Evolutionary conservation across 2,888 invertebrate genomes (phyloP).

Genomic region (Rapana venosa): DNA sequence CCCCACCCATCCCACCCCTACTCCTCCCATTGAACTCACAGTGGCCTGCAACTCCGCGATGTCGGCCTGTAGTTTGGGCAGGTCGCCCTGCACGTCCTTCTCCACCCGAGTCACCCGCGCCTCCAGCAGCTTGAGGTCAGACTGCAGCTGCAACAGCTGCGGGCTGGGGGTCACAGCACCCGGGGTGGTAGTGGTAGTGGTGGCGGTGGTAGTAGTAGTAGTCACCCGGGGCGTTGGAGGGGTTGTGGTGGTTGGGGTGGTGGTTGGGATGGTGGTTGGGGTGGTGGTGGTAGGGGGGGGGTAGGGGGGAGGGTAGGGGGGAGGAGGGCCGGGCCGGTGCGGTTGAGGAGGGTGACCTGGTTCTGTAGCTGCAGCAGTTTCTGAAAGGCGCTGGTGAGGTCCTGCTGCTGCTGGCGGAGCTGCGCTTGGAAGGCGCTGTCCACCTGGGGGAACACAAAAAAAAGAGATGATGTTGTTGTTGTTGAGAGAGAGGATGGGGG

Average conservation of each 20-base stretch:
- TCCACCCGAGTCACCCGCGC: slow-evolving; percentile 1
- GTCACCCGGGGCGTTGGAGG: background rate
- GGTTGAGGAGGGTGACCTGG: background rate
- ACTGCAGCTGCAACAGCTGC: slow-evolving; percentile 13
- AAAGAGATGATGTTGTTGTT: background rate
- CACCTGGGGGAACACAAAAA: background rate
- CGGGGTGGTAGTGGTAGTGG: background rate
- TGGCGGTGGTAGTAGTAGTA: background rate
- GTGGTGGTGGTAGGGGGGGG: background rate
- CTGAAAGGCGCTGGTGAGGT: background rate
- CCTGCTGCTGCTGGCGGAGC: slow-evolving; percentile 36
- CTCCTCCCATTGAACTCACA: background rate
- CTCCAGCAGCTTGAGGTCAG: background rate
- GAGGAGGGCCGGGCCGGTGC: background rate
- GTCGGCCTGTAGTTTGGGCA: slow-evolving; percentile 13
- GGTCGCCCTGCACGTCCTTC: background rate
- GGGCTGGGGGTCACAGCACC: background rate
- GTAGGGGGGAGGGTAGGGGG: background rate
- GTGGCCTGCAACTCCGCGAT: background rate
- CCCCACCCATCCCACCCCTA: background rate
- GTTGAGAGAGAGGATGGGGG: too few relatives aligned
- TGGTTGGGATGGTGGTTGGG: background rate
- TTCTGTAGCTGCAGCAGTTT: background rate
- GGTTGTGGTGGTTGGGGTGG: background rate
- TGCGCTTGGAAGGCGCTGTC: slow-evolving; percentile 26